Evolutionary conservation across 2,888 invertebrate genomes (phyloP).

Genomic region (Drosophila maculinotata): DNA sequence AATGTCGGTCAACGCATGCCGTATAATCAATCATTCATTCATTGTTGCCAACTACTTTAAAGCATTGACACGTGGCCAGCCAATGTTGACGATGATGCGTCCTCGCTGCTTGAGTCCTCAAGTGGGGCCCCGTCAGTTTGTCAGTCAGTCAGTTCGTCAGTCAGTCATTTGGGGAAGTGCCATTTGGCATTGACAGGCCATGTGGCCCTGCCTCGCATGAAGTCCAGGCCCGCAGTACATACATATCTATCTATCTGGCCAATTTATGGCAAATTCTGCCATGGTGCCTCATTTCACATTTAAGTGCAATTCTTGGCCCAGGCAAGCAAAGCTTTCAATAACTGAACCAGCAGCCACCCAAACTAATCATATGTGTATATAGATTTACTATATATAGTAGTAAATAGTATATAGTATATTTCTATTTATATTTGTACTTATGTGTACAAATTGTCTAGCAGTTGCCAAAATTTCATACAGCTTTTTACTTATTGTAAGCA

Average conservation of each 20-base stretch:
- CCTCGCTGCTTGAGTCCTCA: conserved; percentile 12
- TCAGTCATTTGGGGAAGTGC: conserved; percentile 36
- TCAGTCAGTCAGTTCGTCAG: conserved; percentile 36
- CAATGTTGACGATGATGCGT: conserved; percentile 20
- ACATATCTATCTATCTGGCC: background rate
- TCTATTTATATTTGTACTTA: background rate
- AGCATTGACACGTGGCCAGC: conserved; percentile 51
- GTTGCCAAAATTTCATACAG: background rate
- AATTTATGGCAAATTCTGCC: conserved; percentile 16
- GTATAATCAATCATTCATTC: conserved; percentile 73
- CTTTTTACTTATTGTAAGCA: background rate
- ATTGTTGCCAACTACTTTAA: conserved; percentile 65
- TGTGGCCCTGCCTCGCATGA: background rate
- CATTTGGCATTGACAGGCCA: conserved; percentile 29
- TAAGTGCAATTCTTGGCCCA: background rate
- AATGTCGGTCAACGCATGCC: conserved; percentile 18
- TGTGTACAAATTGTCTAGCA: background rate
- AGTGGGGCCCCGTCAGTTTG: conserved; percentile 30
- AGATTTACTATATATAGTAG: too few species aligned
- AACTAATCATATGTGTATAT: background rate
- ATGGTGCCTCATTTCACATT: conserved; percentile 31
- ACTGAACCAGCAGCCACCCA: background rate
- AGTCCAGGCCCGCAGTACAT: background rate
- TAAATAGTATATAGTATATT: too few species aligned
- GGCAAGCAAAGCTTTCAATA: background rate